A percentile compares a stretch with the other conserved stretches of the same genome.
Conservation (phyloP, 2,888 invertebrate genomes). For the Drosophila mimica region DNA sequence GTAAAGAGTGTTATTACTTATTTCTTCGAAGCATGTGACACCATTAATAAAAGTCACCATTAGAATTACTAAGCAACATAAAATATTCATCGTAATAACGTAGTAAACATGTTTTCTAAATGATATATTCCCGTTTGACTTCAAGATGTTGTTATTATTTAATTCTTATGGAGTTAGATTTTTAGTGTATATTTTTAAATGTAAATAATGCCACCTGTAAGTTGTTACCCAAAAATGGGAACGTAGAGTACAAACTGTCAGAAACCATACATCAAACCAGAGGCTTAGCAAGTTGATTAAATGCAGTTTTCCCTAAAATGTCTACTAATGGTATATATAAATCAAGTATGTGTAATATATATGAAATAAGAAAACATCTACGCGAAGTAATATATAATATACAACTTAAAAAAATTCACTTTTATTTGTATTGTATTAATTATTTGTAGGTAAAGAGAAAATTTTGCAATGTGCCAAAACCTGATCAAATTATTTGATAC, state of each 20-base stretch:
- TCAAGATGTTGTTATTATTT: slow-evolving; percentile 18
- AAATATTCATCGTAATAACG: slow-evolving; percentile 65
- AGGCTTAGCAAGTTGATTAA: slow-evolving; percentile 16
- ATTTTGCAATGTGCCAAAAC: neutral
- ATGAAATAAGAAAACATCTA: neutral
- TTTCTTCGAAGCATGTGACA: slow-evolving; percentile 54
- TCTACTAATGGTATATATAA: slow-evolving; percentile 1
- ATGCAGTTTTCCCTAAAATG: neutral
- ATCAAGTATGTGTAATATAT: slow-evolving; percentile 1
- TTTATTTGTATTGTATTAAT: no score
- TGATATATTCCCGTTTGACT: slow-evolving; percentile 14
- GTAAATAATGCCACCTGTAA: slow-evolving; percentile 60
- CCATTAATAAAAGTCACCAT: slow-evolving; percentile 57
- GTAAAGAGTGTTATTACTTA: slow-evolving; percentile 36
- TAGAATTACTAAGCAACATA: slow-evolving; percentile 61
- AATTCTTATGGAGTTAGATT: neutral
- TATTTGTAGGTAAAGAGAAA: neutral
- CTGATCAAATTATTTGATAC: neutral
- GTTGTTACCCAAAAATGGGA: slow-evolving; percentile 31
- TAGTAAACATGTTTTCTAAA: slow-evolving; percentile 55
- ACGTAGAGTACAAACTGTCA: slow-evolving; percentile 69
- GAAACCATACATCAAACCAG: slow-evolving; percentile 14
- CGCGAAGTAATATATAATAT: neutral
- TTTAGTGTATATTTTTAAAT: slow-evolving; percentile 49
- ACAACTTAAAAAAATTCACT: neutral